Evolutionary conservation across 2,113 vertebrate genomes (phyloP), one percentile per base, ranked within the genome.

Genomic region (Embiotoca jacksoni): DNA sequence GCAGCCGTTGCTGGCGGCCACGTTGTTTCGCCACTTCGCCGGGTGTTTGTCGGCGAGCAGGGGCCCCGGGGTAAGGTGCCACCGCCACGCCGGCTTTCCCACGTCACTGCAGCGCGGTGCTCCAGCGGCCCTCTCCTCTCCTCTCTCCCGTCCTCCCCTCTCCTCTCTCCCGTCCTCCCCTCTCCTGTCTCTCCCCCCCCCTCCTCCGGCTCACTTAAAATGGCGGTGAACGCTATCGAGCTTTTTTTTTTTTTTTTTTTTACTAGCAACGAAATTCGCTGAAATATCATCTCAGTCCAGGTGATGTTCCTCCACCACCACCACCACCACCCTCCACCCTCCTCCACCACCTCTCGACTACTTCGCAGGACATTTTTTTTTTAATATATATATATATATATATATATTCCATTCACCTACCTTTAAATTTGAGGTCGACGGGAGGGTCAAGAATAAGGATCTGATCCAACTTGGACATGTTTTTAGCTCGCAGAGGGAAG

Each of bases 381-480:
- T 23, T 23, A 23, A 23, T 23, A 23, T 23, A 23, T 23, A 23
- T 23, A 31, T 5, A 56, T 6, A 13, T 44, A 7, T 46, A n/a
- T n/a, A n/a, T n/a, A n/a, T n/a, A n/a, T n/a, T n/a, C 7, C 32
- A 8, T 41, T 32, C 52, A 55, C 93, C 90, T 92, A 98, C 97
- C 97, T 98, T 96, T 98, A 88, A 98, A 99, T 94, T 92, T 97
- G 90, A 99, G 97, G 92, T 99, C 97, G 88, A 77, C 92, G 74
- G 96, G 94, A 77, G 97, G 97, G 85, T 99, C 97, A 41, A 98
- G 96, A 39, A 98, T 75, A 68, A 99, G 93, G 75, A 98, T 77
- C 93, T 99, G 97, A 86, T 98, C 97, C 95, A 97, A 94, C 93
- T 97, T 98, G 72, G 97, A 96, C 96, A 99, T 97, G 23, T 23